These are phyloP conservation scores for Ooceraea biroi DNA, from an alignment of 1,140 invertebrate genomes.

Conservation along the genomic window DNA sequence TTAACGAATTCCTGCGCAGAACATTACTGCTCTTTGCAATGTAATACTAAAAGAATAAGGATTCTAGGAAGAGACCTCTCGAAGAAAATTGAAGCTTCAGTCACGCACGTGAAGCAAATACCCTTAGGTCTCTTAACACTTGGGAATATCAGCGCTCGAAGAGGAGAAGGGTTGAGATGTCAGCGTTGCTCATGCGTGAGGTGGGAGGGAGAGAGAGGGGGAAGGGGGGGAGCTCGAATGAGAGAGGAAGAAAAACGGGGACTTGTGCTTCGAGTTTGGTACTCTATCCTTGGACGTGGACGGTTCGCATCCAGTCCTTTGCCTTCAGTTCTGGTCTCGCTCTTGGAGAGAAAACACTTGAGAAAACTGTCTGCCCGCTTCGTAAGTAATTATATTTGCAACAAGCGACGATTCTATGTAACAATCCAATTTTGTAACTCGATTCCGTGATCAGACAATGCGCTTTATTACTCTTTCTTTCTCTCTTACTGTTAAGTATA, in stretches of 20 bases:
- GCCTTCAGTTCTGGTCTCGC: background rate
- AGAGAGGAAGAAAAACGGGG: slow-evolving; percentile 63
- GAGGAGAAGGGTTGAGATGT: slow-evolving; percentile 40
- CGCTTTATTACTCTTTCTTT: background rate
- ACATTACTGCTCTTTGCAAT: too few relatives aligned
- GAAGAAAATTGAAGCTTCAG: too few relatives aligned
- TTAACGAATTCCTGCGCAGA: too few relatives aligned
- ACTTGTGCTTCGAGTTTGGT: slow-evolving; percentile 49
- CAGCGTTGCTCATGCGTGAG: background rate
- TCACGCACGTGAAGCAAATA: background rate
- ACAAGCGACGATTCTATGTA: background rate
- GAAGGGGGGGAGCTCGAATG: slow-evolving; percentile 19
- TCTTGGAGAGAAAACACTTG: background rate
- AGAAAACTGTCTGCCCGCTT: background rate
- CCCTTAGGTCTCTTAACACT: background rate
- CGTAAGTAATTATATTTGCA: slow-evolving; percentile 58
- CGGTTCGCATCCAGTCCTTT: slow-evolving; percentile 5
- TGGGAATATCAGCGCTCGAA: background rate
- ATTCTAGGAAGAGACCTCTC: too few relatives aligned
- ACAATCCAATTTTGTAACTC: background rate
- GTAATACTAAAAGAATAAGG: too few relatives aligned
- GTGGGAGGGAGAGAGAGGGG: too few relatives aligned
- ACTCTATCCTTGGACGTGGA: slow-evolving; percentile 41
- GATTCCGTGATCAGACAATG: background rate
- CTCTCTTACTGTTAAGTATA: background rate